Base-by-base conservation (phyloP, 2,888 invertebrate genomes). In the Phorcus lineatus region DNA sequence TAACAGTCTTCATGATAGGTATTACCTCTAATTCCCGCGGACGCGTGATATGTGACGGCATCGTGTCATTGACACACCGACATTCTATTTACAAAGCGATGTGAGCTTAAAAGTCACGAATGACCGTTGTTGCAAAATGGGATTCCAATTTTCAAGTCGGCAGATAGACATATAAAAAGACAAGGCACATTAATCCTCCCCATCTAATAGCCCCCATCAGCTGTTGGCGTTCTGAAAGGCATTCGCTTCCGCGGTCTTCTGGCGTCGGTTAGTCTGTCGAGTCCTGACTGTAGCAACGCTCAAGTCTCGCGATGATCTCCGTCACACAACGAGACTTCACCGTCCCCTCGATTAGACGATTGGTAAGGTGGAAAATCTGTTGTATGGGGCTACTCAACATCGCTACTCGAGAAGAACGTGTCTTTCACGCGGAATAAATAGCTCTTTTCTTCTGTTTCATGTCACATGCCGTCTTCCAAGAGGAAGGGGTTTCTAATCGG, bases 401-500 rank as follows among this genome's bases (percentile, higher is more conserved):
- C 62, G 24, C 62, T 62, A 62, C 62, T 62, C 62, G 24, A 62
- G 62, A 28, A 28, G 62, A 62, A 62, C 62, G 11, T 62, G 62
- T 62, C 62, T 62, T 62, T 62, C 28, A 62, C 24, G 28, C 28
- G 24, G 62, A 62, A 62, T 62, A 62, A 62, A 62, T 62, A 62
- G 62, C 62, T 62, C 62, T 62, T 47, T 62, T 62, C 62, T 62
- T 28, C 62, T 62, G 62, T 62, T 62, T 62, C 62, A 62, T 62
- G 62, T 28, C 62, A 28, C 28, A 28, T 16, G 62, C 28, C 62
- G 16, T 62, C 62, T 62, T 24, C 24, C 62, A 62, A 62, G 62
- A 62, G 62, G 62, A 22, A 47, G 47, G 47, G 47, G 9, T 47
- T 47, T 47, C 47, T 47, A 47, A 47, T 47, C 47, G 47, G 47